Base-by-base conservation (phyloP, 2,888 invertebrate genomes). In the Xanthorhoe spadicearia region DNA sequence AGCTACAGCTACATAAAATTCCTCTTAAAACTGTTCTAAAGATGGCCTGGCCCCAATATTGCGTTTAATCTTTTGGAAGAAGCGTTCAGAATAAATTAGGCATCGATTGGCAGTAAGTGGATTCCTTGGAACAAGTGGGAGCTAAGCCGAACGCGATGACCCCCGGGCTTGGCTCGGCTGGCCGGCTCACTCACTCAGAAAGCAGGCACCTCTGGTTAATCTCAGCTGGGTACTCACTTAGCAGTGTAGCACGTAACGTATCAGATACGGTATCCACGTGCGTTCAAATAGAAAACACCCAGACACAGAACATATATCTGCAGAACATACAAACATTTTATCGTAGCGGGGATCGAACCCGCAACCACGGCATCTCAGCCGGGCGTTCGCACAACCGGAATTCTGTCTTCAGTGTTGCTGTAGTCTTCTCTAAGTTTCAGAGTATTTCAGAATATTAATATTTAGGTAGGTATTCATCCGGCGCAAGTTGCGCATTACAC, bases 61-160 rank as follows among this genome's bases (percentile, higher is more conserved):
- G 70, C 69, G 70, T 73, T 69, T 78, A 80, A 77, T 80, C 78
- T 68, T 54, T 57, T 63, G 63, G 68, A 57, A 72, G 69, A 64
- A 75, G 71, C 72, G 65, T 66, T 75, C 65, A 15, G 74, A 72
- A 79, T 80, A 77, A 71, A 79, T 78, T 75, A 76, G 63, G 67
- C 84, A 85, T 87, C 83, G 81, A 83, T 83, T 80, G 76, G 75
- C 73, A 72, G 67, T 85, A 87, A 87, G 85, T 84, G 77, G 86
- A 87, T 83, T 83, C 78, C 79, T 84, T 72, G 79, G 80, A 76
- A 74, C 61, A 74, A 74, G 54, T 73, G 77, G 77, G 77, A 78
- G 74, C 78, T 79, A 77, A 81, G 79, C 75, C 64, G 68, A 54
- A 58, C 74, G 75, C 77, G 78, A 82, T 84, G 86, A 82, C 89